phyloP scores from a whole-genome alignment of 2,797 vertebrate species.

The Paguma larvata region DNA sequence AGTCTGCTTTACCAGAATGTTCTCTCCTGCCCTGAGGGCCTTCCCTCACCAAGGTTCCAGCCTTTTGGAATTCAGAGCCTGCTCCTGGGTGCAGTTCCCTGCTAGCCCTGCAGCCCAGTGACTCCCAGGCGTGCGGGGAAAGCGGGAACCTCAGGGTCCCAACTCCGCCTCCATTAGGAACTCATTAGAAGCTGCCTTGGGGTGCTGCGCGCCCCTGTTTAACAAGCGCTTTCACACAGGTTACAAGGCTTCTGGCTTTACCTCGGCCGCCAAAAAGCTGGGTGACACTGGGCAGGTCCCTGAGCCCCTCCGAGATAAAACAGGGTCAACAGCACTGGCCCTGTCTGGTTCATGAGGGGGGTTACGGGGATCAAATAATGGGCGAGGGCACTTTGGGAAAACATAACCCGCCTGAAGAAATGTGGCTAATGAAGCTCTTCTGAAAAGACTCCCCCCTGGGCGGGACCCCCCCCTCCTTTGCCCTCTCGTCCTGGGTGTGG shows the following conservation, averaged over 20 bases:
- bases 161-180: neutral
- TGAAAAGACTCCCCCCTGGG: neutral
- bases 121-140: conserved; percentile 36
- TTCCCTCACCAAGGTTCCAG: neutral
- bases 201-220: neutral
- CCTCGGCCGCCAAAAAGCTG: neutral
- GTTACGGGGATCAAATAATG: neutral
- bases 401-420: neutral
- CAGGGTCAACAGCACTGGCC: neutral
- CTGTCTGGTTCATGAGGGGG: neutral
- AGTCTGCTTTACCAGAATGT: neutral
- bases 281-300: neutral
- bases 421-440: neutral
- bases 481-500: neutral
- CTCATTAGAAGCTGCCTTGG: neutral
- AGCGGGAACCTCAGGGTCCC: neutral
- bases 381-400: neutral
- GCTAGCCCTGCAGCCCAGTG: neutral
- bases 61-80: neutral
- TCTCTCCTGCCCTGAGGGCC: neutral
- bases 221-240: neutral
- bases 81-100: neutral
- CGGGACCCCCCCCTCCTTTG: rapidly evolving
- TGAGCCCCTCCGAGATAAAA: conserved; percentile 17
- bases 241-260: neutral